Evolutionary conservation across 2,113 vertebrate genomes (phyloP), one percentile per base, ranked within the genome.

Genomic region (Gasterosteus nipponicus): DNA sequence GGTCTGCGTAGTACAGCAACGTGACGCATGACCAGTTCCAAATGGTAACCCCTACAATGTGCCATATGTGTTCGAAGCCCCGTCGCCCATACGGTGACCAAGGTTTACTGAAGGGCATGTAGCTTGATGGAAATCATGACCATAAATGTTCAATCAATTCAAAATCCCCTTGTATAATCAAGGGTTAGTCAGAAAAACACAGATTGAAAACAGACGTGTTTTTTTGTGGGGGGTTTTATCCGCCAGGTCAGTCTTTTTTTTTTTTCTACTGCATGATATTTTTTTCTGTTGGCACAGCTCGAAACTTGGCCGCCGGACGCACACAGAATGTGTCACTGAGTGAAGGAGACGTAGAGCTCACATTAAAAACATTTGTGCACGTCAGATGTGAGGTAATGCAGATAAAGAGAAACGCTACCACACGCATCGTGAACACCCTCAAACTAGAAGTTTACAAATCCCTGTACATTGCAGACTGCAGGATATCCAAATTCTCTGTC

Each of bases 1-100:
- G 80, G 60, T 88, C 79, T 83, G 41, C 19, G 51, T 74, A 76
- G 82, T 76, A 54, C 79, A 83, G 62, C 77, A 66, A 19, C 66
- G 78, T 74, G 80, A 80, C 68, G 57, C 84, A 81, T 66, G 69
- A 65, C 64, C 54, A 73, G 69, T 26, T 77, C 35, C 51, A 56
- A 75, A 73, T 75, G 54, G 71, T 81, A 78, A 84, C 66, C 74
- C 83, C 73, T 86, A 77, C 51, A 68, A 63, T 56, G 58, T 53
- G 53, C 80, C 65, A 29, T 71, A 77, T 81, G 82, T 79, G 65
- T 69, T 70, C 57, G 49, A 77, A 77, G 44, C 18, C 67, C 65
- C 7, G 31, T 53, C 64, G 47, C 65, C 67, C 56, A 68, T 57
- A 73, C 65, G 51, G 14, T 76, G 33, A 78, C 29, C 41, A 26